phyloP scores from a whole-genome alignment of 2,797 vertebrate species.

The Chelidonichthys spinosus region DNA sequence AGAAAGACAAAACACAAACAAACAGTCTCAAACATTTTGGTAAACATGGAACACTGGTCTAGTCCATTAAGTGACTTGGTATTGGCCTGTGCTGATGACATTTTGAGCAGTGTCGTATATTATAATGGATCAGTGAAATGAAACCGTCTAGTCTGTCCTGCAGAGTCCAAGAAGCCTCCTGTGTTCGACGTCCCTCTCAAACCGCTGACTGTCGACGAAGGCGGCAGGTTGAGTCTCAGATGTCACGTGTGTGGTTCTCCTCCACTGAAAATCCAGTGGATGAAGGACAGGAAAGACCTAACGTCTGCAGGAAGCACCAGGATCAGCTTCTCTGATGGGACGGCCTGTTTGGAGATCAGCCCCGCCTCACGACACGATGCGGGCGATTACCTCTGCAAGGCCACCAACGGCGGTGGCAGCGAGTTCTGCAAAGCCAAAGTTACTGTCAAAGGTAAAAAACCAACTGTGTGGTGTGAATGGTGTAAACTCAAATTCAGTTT shows the following conservation, averaged over 20 bases:
- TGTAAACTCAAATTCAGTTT: too few relatives aligned
- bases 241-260: constrained; percentile 92
- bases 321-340: constrained; percentile 90
- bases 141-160: not conserved
- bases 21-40: too few relatives aligned
- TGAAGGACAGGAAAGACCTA: constrained; percentile 94
- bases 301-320: constrained; percentile 86
- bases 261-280: constrained; percentile 94
- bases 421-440: constrained; percentile 94
- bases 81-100: too few relatives aligned
- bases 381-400: constrained; percentile 97
- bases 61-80: too few relatives aligned
- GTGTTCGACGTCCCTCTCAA: constrained; percentile 92
- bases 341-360: constrained; percentile 89
- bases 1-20: too few relatives aligned
- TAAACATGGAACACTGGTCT: too few relatives aligned
- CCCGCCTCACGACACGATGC: constrained; percentile 85
- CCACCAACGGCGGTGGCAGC: constrained; percentile 91
- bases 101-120: too few relatives aligned
- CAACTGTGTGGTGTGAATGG: not conserved
- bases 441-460: constrained; percentile 88
- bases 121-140: not conserved
- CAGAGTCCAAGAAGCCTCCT: constrained; percentile 93
- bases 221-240: constrained; percentile 87
- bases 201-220: constrained; percentile 85